Base-by-base conservation (phyloP, 1,140 invertebrate genomes). In the Ectropis grisescens region DNA sequence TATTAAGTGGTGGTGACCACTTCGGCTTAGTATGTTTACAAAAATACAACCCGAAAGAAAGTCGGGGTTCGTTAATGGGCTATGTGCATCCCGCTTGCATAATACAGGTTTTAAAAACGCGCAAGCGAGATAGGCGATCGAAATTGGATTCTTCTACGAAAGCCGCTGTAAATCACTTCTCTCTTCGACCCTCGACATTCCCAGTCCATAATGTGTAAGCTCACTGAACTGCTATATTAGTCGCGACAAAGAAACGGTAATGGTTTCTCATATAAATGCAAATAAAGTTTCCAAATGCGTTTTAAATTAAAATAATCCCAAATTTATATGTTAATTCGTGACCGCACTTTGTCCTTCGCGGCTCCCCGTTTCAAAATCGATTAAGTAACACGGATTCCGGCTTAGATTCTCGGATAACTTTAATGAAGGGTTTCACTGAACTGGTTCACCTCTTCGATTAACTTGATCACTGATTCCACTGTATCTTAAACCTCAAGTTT, bases 261-360 rank as follows among this genome's bases (percentile, higher is more conserved):
- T 67, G 56, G 53, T 22, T 51, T 38, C 64, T 66, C 64, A 68
- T 76, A 64, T 72, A 72, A 59, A 80, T 80, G 71, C 53, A 67
- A 80, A 80, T 80, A 76, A 65, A 74, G 64, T 71, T 60, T 60
- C 43, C 44, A 61, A 80, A 72, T 74, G 72, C 66, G 64, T 68
- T 72, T 65, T 54, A 76, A 76, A 80, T 80, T 76, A 80, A 76
- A 78, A 76, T 74, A 75, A 75, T 75, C 66, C 66, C 57, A 47
- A 80, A 80, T 79, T 79, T 75, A 74, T 76, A 80, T 80, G 71
- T 67, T 66, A 80, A 80, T 80, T 76, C 53, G 59, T 70, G 60
- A 67, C 67, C 71, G 60, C 69, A 68, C 54, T 70, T 66, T 62
- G 69, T 72, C 71, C 71, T 80, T 74, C 62, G 62, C 69, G 70